Evolutionary conservation across 2,888 invertebrate genomes (phyloP).

Genomic region (Tolmerus cingulatus): DNA sequence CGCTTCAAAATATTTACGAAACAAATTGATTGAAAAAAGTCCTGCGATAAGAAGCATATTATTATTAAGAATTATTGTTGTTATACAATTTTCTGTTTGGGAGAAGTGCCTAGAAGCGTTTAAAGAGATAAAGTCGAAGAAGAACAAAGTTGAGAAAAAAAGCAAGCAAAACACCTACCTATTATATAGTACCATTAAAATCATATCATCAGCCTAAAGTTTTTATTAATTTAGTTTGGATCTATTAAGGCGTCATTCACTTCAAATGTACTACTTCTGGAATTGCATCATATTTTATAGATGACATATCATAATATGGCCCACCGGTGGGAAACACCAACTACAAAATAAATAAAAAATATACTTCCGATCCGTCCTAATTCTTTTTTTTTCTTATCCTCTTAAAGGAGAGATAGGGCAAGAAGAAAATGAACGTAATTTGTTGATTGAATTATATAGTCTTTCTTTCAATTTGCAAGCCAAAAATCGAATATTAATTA

Average conservation of each 20-base stretch:
- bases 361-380: not conserved
- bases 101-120: not conserved
- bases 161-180: not conserved
- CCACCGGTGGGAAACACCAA: slow-evolving; percentile 9
- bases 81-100: not conserved
- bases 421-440: not conserved
- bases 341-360: not conserved
- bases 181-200: not conserved
- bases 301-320: slow-evolving; percentile 13
- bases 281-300: not conserved
- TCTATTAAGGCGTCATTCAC: not conserved
- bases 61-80: not conserved
- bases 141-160: not conserved
- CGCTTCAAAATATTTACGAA: not conserved
- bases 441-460: not conserved
- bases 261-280: not conserved
- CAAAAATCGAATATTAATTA: not conserved
- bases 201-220: not conserved
- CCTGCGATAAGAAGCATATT: not conserved
- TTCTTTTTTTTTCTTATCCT: not conserved
- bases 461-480: not conserved
- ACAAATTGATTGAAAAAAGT: not conserved
- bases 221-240: not conserved
- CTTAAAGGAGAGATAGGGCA: not conserved
- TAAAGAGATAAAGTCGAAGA: not conserved